Base-by-base conservation (phyloP, 2,888 invertebrate species). In the Heliconius charithonia region DNA sequence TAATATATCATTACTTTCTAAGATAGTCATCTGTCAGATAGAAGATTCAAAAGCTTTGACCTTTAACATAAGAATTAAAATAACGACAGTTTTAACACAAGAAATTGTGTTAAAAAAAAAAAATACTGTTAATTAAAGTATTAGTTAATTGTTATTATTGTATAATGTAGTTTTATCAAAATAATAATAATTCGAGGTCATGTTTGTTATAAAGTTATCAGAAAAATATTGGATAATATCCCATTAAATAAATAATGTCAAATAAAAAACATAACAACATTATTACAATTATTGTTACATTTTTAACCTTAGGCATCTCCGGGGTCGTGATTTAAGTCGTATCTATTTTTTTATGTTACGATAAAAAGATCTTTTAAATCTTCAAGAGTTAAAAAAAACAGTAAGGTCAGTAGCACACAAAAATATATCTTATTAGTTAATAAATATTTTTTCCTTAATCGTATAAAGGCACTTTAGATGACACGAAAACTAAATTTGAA, bases 181-280 rank as follows among this genome's bases (percentile, higher is more conserved):
- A 27, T 69, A 45, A 69, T 69, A 25, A 45, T 69, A 67, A 67
- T 32, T 69, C 16, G 41, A 69, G 69, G 69, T 69, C 41, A 69
- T 69, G 69, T 69, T 69, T 41, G 19, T 41, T 25, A 45, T 7
- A 3, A 19, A 41, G 41, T 45, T 69, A 69, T 69, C 69, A 25
- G 25, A 41, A 16, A 41, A 45, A 69, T 22, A 69, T 45, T 25
- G 67, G 4, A 45, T 37, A 67, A 67, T 69, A 69, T 25, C 25
- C 25, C 25, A 69, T 69, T 69, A 69, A 45, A 69, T 32, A 37
- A n/a, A 67, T 67, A 29, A 37, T n/a, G 37, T 67, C 25, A 41
- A 3, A 27, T 41, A 41, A 45, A 41, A 69, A 25, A 69, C 25
- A 45, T 41, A 69, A 67, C 37, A 37, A 25, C 12, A 69, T 45